These are phyloP conservation scores for Ochropacha duplaris DNA, from an alignment of 2,888 invertebrate genomes.

Conservation along the genomic window DNA sequence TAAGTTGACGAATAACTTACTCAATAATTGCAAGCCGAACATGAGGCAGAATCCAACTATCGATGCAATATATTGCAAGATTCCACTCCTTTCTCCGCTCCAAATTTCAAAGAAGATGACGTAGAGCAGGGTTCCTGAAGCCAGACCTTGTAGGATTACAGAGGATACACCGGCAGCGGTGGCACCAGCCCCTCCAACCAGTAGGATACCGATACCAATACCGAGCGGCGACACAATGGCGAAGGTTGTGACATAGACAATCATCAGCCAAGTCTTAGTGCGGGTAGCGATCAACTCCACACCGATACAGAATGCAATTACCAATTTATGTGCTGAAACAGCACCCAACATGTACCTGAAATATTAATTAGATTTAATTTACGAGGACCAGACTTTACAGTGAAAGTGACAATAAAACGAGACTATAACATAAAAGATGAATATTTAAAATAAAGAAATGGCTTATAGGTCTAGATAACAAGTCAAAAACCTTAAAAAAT, in stretches of 20 bases:
- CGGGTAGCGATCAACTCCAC: slow-evolving; percentile 90
- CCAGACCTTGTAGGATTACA: slow-evolving; percentile 90
- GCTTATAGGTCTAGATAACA: too few species aligned
- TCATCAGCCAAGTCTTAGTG: slow-evolving; percentile 83
- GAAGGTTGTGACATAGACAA: slow-evolving; percentile 88
- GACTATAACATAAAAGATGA: too few species aligned
- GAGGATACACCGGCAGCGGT: slow-evolving; percentile 84
- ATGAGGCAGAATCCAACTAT: slow-evolving; percentile 87
- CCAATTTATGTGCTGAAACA: slow-evolving; percentile 92
- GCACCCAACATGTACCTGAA: slow-evolving; percentile 91
- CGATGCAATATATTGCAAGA: slow-evolving; percentile 86
- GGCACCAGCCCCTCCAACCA: slow-evolving; percentile 83
- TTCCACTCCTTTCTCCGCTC: slow-evolving; percentile 80
- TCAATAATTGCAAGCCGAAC: slow-evolving; percentile 86
- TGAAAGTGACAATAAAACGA: too few species aligned
- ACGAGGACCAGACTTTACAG: too few species aligned
- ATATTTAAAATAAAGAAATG: too few species aligned
- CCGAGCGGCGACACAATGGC: slow-evolving; percentile 92
- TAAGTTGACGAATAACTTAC: slow-evolving; percentile 66
- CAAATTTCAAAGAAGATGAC: slow-evolving; percentile 98
- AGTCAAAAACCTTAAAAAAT: too few species aligned
- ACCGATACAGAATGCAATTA: slow-evolving; percentile 94
- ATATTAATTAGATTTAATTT: slow-evolving; percentile 11
- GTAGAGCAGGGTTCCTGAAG: slow-evolving; percentile 96
- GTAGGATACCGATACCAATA: slow-evolving; percentile 87